Evolutionary conservation across 2,888 invertebrate species (phyloP).

Genomic region (Eupithecia inturbata): DNA sequence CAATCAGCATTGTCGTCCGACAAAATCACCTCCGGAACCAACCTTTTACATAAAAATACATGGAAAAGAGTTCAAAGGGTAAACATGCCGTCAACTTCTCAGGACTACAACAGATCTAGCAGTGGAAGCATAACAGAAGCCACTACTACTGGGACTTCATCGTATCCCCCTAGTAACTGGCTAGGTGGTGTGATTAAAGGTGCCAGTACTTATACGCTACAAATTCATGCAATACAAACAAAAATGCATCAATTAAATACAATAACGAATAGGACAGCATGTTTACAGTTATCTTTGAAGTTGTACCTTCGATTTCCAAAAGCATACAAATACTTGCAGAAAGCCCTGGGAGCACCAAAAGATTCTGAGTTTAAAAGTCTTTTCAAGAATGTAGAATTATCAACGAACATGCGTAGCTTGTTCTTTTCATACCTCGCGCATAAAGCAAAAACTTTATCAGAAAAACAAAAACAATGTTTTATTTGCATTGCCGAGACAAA

Average conservation of each 20-base stretch:
- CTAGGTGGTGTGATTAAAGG: background rate
- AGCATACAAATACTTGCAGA: conserved; percentile 29
- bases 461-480: conserved; percentile 33
- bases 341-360: conserved; percentile 6
- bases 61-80: background rate
- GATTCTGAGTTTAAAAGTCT: conserved; percentile 23
- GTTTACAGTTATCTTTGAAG: conserved; percentile 24
- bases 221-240: conserved; percentile 17
- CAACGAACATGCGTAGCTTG: conserved; percentile 10
- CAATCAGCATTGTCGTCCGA: background rate
- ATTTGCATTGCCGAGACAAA: conserved; percentile 31
- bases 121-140: background rate
- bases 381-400: conserved; percentile 23
- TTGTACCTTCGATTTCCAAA: conserved; percentile 33
- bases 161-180: background rate
- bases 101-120: background rate
- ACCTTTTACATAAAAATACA: background rate
- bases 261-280: background rate
- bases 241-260: background rate
- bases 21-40: background rate
- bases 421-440: conserved; percentile 24
- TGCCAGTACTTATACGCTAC: background rate
- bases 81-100: background rate
- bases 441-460: conserved; percentile 28
- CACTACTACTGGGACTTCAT: background rate